A percentile compares a stretch with the other conserved stretches of the same genome.
Evolutionary conservation across 1,140 invertebrate species (phyloP).

Genomic region (Parapsyche elsis): DNA sequence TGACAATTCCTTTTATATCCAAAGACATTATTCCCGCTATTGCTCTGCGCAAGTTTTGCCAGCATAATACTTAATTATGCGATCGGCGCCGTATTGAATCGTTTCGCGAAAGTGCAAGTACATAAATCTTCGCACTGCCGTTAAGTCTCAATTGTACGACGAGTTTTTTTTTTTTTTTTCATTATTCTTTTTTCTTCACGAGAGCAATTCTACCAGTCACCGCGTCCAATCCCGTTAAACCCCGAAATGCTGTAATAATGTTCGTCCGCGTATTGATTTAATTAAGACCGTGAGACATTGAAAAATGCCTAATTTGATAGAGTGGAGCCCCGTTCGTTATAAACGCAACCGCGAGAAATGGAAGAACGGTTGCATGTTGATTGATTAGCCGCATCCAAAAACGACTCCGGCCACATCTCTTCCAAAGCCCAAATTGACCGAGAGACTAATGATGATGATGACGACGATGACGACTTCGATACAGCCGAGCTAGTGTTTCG

Average conservation of each 20-base stretch:
- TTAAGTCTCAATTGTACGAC: too few species aligned
- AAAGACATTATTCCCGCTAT: too few species aligned
- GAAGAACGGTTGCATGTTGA: slow-evolving; percentile 2
- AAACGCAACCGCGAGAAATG: background rate
- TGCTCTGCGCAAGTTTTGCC: too few species aligned
- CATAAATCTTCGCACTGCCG: too few species aligned
- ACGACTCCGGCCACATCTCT: background rate
- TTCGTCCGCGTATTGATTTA: slow-evolving; percentile 20
- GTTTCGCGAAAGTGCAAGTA: too few species aligned
- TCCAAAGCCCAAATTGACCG: background rate
- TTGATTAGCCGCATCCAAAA: slow-evolving; percentile 11
- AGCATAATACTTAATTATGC: too few species aligned
- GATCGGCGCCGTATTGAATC: too few species aligned
- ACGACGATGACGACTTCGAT: background rate
- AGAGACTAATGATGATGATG: slow-evolving; percentile 28
- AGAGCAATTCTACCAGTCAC: background rate
- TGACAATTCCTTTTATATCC: too few species aligned
- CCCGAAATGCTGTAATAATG: slow-evolving; percentile 11
- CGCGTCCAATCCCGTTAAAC: slow-evolving; percentile 14
- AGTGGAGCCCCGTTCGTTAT: background rate
- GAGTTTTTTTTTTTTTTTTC: too few species aligned
- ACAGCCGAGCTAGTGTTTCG: background rate
- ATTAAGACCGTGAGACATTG: slow-evolving; percentile 33
- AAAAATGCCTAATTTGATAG: slow-evolving; percentile 30
- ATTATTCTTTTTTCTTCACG: too few species aligned